Evolutionary conservation across 2,797 vertebrate genomes (phyloP).

Genomic region (Lepus oiostolus): DNA sequence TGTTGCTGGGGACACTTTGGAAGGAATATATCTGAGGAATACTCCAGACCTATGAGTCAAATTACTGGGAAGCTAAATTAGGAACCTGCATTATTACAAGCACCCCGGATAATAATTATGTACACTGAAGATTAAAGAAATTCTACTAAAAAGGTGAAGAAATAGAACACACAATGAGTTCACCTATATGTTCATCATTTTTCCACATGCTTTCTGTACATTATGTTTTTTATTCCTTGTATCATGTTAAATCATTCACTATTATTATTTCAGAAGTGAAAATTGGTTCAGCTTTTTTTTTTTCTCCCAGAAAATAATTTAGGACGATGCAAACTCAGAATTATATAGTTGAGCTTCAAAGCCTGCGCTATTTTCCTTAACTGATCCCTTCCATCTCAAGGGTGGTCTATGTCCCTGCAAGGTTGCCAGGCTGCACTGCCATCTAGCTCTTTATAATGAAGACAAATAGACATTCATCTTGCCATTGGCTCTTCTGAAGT

Average conservation of each 20-base stretch:
- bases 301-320: neutral
- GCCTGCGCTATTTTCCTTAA: neutral
- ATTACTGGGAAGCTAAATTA: neutral
- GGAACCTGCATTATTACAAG: neutral
- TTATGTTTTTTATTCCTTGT: neutral
- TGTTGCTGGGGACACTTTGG: neutral
- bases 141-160: neutral
- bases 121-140: neutral
- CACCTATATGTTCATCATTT: neutral
- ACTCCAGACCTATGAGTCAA: neutral
- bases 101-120: neutral
- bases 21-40: neutral
- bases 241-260: neutral
- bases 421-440: neutral
- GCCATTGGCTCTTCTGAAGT: neutral
- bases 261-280: slow-evolving; percentile 40
- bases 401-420: neutral
- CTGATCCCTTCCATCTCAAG: neutral
- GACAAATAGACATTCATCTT: neutral
- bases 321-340: neutral
- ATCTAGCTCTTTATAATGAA: neutral
- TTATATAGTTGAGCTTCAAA: neutral
- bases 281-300: neutral
- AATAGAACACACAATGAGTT: neutral
- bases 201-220: neutral